These are phyloP conservation scores for Saccostrea glomerata DNA, from an alignment of 1,140 invertebrate species.

Conservation along the genomic window DNA sequence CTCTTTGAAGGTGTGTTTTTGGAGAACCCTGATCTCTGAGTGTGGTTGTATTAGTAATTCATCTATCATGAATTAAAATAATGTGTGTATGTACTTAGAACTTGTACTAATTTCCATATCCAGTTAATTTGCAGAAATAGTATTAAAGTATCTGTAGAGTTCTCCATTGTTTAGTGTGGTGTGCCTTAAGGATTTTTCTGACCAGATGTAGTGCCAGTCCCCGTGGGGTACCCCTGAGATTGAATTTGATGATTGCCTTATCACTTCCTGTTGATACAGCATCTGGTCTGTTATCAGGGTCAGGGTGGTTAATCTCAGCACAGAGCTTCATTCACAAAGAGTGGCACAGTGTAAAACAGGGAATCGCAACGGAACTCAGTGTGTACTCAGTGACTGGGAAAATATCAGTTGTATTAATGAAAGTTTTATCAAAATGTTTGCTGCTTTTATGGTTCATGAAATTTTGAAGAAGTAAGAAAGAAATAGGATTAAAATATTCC, in stretches of 20 bases:
- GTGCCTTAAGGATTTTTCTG: neutral
- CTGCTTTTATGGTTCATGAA: no score
- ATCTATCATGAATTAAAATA: no score
- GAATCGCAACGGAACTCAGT: neutral
- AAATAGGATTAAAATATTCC: no score
- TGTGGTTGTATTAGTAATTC: no score
- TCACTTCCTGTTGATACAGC: conserved; percentile 43
- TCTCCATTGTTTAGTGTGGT: neutral
- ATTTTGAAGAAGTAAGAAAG: no score
- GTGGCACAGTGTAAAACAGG: neutral
- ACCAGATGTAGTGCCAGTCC: neutral
- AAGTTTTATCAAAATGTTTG: neutral
- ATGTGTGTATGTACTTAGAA: no score
- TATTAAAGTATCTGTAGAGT: no score
- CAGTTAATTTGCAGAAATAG: no score
- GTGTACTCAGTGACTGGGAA: neutral
- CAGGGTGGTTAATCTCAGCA: neutral
- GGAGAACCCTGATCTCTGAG: no score
- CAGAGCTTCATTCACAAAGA: conserved; percentile 39
- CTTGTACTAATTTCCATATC: no score
- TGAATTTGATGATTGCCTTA: conserved; percentile 18
- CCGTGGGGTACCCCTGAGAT: conserved; percentile 29
- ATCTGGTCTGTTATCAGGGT: conserved; percentile 41
- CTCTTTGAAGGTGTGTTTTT: no score
- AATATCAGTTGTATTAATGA: neutral